Base-by-base conservation (phyloP, 2,113 vertebrate species). In the Sebastes schlegelii region DNA sequence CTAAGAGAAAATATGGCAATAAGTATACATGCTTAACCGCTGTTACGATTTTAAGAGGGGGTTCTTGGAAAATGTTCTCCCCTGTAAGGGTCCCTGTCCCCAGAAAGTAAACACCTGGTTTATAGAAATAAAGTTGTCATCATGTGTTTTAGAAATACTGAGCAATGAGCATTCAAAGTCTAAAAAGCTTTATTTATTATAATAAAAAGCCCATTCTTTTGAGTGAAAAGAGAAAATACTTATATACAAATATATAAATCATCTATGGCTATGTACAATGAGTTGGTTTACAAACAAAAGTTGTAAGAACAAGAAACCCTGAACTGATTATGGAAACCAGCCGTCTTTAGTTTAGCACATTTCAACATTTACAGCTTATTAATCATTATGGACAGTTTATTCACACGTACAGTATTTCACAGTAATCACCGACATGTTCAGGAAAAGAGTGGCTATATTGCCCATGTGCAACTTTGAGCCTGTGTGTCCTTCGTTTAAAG, bases 191-290 rank as follows among this genome's bases (percentile, higher is more conserved):
- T 73, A 86, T 82, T 89, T 51, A 2, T 62, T 57, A 51, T 51
- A 42, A 69, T 26, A 66, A 17, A n/a, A 74, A 67, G 6, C 48
- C 34, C 9, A 23, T 51, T 72, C 7, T 65, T 40, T 40, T n/a
- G 4, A 45, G 12, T n/a, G 40, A 19, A 65, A 67, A 52, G 55
- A 81, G 2, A 70, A 62, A 60, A 58, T 79, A 40, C 26, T 14
- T 79, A 79, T 8, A 73, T 79, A 85, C 23, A 90, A 79, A 74
- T 86, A 82, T 85, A 67, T 55, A 77, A 51, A 72, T 87, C 57
- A 72, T 77, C 55, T 79, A 0, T 73, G 17, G 1, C 5, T 81
- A 78, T 89, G 74, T 87, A 86, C 87, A 87, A 16, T 55, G 46
- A 23, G 64, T 54, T 52, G 4, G 19, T 54, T 13, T 54, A 76